Conservation (phyloP, 2,797 vertebrate species). For the Microchirus variegatus region DNA sequence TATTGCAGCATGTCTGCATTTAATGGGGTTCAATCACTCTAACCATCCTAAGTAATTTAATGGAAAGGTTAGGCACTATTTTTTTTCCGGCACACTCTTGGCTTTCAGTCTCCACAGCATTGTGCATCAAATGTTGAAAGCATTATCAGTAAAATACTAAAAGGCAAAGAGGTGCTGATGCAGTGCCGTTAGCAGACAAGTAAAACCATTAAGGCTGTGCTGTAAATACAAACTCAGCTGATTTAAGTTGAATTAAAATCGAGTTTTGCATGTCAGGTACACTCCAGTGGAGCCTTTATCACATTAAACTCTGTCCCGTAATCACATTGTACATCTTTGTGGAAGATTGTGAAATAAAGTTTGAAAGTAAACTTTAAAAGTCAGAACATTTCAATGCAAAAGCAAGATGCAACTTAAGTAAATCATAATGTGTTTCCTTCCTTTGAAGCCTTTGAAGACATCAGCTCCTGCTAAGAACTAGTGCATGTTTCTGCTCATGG, state of each 20-base stretch:
- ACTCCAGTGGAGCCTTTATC: conserved; percentile 45
- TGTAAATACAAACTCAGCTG: conserved; percentile 71
- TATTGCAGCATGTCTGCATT: conserved; percentile 74
- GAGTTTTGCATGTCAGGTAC: conserved; percentile 51
- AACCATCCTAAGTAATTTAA: conserved; percentile 71
- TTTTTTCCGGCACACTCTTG: conserved; percentile 53
- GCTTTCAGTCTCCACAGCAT: conserved; percentile 37
- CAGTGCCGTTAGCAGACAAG: conserved; percentile 64
- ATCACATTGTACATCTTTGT: conserved; percentile 8
- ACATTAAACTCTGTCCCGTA: conserved; percentile 30
- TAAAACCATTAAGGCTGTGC: conserved; percentile 68
- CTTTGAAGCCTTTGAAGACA: not conserved
- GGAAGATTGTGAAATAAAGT: conserved; percentile 2
- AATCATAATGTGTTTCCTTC: not conserved
- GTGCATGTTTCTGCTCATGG: conserved; percentile 1
- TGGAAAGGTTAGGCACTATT: conserved; percentile 62
- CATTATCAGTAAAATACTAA: conserved; percentile 67
- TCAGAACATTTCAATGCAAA: not conserved
- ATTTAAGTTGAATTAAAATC: conserved; percentile 68
- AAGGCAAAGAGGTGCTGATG: conserved; percentile 66
- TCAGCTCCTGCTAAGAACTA: conserved; percentile 4
- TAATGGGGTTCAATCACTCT: conserved; percentile 81
- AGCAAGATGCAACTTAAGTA: not conserved
- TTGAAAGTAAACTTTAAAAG: conserved; percentile 10
- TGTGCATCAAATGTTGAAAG: conserved; percentile 66